phyloP scores from a whole-genome alignment of 1,140 invertebrate species.

The Drosophila pseudoobscura region DNA sequence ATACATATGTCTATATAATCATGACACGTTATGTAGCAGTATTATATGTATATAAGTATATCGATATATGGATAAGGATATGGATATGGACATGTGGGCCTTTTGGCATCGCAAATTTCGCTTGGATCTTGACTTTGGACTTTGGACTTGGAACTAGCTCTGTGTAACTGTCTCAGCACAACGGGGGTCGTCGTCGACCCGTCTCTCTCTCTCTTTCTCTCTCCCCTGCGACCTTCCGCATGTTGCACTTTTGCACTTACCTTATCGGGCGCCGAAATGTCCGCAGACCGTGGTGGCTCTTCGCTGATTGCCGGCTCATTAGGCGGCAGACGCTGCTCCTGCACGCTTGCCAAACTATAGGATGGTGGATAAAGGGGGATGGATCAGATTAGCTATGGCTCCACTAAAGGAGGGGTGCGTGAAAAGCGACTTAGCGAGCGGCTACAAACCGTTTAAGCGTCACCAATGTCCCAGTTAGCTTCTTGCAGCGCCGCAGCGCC shows the following conservation, averaged over 20 bases:
- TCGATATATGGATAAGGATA: slow-evolving; percentile 2
- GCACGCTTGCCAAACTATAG: slow-evolving; percentile 94
- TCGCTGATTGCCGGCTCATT: slow-evolving; percentile 86
- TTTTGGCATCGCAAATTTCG: slow-evolving; percentile 10
- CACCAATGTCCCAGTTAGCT: slow-evolving; percentile 97
- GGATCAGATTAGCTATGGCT: not conserved
- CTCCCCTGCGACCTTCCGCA: not conserved
- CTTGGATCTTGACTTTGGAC: slow-evolving; percentile 1
- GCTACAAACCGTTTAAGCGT: slow-evolving; percentile 94
- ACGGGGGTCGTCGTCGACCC: not conserved
- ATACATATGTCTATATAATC: slow-evolving; percentile 54
- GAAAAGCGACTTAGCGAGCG: not conserved
- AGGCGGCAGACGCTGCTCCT: slow-evolving; percentile 93
- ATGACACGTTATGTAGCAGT: slow-evolving; percentile 54
- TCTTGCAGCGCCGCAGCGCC: slow-evolving; percentile 96
- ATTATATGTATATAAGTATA: slow-evolving; percentile 51
- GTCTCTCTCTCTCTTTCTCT: not conserved
- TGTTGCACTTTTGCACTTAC: slow-evolving; percentile 82
- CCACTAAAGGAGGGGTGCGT: no score
- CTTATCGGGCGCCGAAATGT: slow-evolving; percentile 88
- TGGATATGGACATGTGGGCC: slow-evolving; percentile 24
- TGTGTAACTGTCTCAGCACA: slow-evolving; percentile 33
- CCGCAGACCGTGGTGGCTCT: slow-evolving; percentile 87
- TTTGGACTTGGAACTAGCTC: slow-evolving; percentile 23
- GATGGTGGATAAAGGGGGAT: no score